A percentile compares a stretch with the other conserved stretches of the same genome.
These are phyloP conservation scores for Lacanobia wlatinum DNA, from an alignment of 2,888 invertebrate species.

Conservation along the genomic window DNA sequence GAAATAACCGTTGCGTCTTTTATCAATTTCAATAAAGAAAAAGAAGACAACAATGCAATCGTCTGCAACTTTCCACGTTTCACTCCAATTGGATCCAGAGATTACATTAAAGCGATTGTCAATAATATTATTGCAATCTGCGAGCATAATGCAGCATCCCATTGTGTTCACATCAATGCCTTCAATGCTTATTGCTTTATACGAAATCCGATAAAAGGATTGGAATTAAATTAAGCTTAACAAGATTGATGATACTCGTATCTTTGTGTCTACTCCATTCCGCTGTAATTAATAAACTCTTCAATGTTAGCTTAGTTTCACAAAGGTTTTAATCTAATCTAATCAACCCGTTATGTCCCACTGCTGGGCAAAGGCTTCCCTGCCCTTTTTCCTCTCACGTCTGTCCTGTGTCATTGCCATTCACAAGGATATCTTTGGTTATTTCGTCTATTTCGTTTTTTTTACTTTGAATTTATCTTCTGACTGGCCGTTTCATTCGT, in stretches of 20 bases:
- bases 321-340: not conserved
- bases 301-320: not conserved
- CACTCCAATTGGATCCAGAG: constrained; percentile 12
- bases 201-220: constrained; percentile 36
- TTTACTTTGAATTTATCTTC: no score
- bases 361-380: no score
- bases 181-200: constrained; percentile 28
- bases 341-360: no score
- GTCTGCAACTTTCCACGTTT: constrained; percentile 17
- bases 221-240: constrained; percentile 20
- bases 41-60: constrained; percentile 22
- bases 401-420: not conserved
- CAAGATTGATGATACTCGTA: not conserved
- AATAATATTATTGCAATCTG: constrained; percentile 34
- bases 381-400: no score
- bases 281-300: not conserved
- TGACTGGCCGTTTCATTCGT: not conserved
- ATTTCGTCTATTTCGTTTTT: not conserved
- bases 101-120: constrained; percentile 23
- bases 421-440: not conserved
- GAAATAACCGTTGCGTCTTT: not conserved
- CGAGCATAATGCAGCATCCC: constrained; percentile 16
- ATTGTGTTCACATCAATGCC: constrained; percentile 30
- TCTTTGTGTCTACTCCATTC: not conserved
- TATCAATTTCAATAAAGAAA: constrained; percentile 16